phyloP scores from a whole-genome alignment of 30 jellyfish, hydroid and myxozoan genomes.

The Clytia hemisphaerica region DNA sequence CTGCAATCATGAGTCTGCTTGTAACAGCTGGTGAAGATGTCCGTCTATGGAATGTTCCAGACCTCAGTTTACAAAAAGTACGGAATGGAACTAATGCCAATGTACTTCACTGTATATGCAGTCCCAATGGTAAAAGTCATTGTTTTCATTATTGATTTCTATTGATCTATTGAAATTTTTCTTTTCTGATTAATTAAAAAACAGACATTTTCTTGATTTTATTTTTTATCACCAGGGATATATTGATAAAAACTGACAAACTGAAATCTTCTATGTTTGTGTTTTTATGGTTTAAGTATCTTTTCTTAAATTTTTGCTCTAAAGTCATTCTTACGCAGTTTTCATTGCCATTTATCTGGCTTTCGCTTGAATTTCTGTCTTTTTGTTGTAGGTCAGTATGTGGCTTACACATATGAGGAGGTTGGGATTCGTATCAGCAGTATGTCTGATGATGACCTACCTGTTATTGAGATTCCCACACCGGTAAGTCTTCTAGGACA shows the following conservation, averaged over 20 bases:
- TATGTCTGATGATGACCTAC: slow-evolving; percentile 35
- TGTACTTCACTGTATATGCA: slow-evolving; percentile 61
- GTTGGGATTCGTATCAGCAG: slow-evolving; percentile 38
- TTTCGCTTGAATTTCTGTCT: neutral
- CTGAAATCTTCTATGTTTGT: too few relatives aligned
- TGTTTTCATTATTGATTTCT: neutral
- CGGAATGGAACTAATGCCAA: slow-evolving; percentile 46
- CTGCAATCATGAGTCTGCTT: too few relatives aligned
- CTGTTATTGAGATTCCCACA: slow-evolving; percentile 43
- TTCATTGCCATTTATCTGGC: too few relatives aligned
- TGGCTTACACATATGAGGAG: slow-evolving; percentile 70
- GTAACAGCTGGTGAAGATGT: slow-evolving; percentile 88
- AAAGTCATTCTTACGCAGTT: too few relatives aligned
- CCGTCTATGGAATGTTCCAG: slow-evolving; percentile 70
- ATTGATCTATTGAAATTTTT: neutral
- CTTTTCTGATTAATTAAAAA: neutral
- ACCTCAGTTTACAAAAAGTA: slow-evolving; percentile 42
- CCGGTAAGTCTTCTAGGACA: slow-evolving; percentile 42
- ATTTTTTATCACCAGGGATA: neutral
- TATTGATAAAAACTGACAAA: neutral
- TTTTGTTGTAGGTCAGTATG: slow-evolving; percentile 25
- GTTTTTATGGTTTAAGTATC: too few relatives aligned
- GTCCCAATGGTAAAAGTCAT: slow-evolving; percentile 55
- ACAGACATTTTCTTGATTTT: neutral
- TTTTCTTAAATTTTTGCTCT: too few relatives aligned